Evolutionary conservation across 2,113 vertebrate genomes (phyloP), one percentile per base, ranked within the genome.

Genomic region (Perca fluviatilis): DNA sequence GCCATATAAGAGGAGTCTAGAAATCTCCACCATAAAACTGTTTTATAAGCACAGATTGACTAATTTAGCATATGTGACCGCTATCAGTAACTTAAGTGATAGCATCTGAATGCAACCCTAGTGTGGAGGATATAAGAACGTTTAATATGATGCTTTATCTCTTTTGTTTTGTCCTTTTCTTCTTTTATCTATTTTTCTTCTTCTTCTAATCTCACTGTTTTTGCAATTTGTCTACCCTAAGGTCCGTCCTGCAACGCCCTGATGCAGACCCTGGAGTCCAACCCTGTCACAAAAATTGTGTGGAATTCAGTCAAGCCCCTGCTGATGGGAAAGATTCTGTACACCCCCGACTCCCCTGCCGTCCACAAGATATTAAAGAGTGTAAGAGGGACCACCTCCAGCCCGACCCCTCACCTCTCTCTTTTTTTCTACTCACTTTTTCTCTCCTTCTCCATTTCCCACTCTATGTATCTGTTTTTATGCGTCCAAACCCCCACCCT

Each of bases 251-350:
- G 98, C 94, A 99, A 99, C 46, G 69, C 89, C 65, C 67, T 99
- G 92, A 98, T 98, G 95, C 95, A 97, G 94, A 97, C 81, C 79
- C 89, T 99, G 95, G 98, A 99, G 95, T 97, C 97, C 78, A 98
- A 98, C 88, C 97, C 98, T 68, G 84, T 98, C 86, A 98, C 97
- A 74, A 99, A 97, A 95, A 97, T 99, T 67, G 94, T 96, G 74
- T 99, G 98, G 98, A 98, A 92, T 91, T 95, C 97, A 63, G 95
- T 97, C 91, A 99, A 99, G 84, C 98, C 98, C 66, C 94, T 99
- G 90, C 92, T 99, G 92, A 99, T 99, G 97, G 98, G 98, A 86
- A 99, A 99, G 96, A 96, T 99, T 86, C 96, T 99, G 61, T 99
- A 96, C 84, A 93, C 97, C 84, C 98, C 98, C 0, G 95, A 98